Evolutionary conservation across 1,140 invertebrate genomes (phyloP), one percentile per base, ranked within the genome.

Genomic region (Trichoplusia ni): DNA sequence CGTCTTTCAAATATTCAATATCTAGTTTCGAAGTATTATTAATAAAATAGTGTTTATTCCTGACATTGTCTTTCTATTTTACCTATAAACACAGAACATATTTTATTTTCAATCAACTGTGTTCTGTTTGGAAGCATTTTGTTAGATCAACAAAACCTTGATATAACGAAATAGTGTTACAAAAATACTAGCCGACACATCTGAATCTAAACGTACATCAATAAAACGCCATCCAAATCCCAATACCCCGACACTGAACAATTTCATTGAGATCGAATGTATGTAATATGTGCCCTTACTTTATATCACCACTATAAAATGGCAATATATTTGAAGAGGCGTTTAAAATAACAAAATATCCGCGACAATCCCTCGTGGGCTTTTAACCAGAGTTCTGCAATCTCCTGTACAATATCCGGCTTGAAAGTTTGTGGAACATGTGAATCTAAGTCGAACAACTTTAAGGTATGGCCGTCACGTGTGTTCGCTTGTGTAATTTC

Each of bases 371-470:
- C 56, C 38, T 40, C 1, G 40, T 47, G 42, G 56, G 56, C 49
- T 46, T 46, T 56, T 44, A 33, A 35, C 40, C 54, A 68, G 54
- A 51, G 51, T 42, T 63, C 40, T 62, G 58, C 69, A 68, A 68
- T 68, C 65, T 68, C 69, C 65, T 64, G 61, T 27, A 58, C 61
- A 71, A 71, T 71, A 67, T 71, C 69, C 69, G 69, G 53, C 56
- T 47, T 71, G 58, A 61, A 61, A 47, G 40, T 60, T 59, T 60
- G 56, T 33, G 37, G 37, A 37, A 58, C 38, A 58, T 38, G 25
- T 58, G 33, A 13, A 54, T 38, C 23, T 37, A 38, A 38, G 19
- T 38, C 35, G 51, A 18, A 18, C 35, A 54, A 54, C 23, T 11
- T 54, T 40, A 13, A 7, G 37, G 3, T 5, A 11, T 35, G 8